A percentile compares a stretch with the other conserved stretches of the same genome.
phyloP scores from a whole-genome alignment of 2,797 vertebrate species.

The Poecilia gillii region DNA sequence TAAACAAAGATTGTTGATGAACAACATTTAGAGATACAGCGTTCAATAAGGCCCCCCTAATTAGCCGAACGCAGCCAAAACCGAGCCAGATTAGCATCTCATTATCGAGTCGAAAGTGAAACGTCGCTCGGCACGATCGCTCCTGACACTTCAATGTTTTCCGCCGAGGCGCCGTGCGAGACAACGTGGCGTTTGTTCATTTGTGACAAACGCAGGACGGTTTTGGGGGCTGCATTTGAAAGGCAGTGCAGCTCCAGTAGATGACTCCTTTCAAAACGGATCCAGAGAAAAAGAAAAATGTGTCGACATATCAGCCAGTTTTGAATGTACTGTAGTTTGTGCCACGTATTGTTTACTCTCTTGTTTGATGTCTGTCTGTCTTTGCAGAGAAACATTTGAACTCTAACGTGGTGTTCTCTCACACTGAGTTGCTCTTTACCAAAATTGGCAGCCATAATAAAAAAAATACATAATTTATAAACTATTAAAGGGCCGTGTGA shows the following conservation, averaged over 20 bases:
- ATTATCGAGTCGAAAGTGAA: constrained; percentile 51
- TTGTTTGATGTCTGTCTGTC: background rate
- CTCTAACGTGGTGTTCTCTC: background rate
- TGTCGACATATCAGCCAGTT: constrained; percentile 20
- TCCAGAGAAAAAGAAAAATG: background rate
- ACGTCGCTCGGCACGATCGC: constrained; percentile 49
- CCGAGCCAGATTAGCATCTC: constrained; percentile 62
- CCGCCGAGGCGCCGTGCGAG: constrained; percentile 15
- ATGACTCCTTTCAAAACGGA: background rate
- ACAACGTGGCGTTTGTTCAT: constrained; percentile 27
- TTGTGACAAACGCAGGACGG: constrained; percentile 34
- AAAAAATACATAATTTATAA: background rate
- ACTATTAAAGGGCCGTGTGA: background rate
- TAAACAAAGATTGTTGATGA: constrained; percentile 57
- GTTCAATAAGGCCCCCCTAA: constrained; percentile 60
- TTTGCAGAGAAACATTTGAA: background rate
- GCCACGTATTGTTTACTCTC: constrained; percentile 10
- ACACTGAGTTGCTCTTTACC: background rate
- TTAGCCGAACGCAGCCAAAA: constrained; percentile 55
- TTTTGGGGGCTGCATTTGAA: constrained; percentile 35
- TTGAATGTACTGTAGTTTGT: constrained; percentile 1
- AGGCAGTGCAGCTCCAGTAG: background rate
- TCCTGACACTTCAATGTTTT: constrained; percentile 20
- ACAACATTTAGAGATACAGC: constrained; percentile 55
- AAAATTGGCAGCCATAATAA: background rate